These are phyloP conservation scores for Hassar affinis DNA, from an alignment of 2,113 vertebrate genomes.

Conservation along the genomic window DNA sequence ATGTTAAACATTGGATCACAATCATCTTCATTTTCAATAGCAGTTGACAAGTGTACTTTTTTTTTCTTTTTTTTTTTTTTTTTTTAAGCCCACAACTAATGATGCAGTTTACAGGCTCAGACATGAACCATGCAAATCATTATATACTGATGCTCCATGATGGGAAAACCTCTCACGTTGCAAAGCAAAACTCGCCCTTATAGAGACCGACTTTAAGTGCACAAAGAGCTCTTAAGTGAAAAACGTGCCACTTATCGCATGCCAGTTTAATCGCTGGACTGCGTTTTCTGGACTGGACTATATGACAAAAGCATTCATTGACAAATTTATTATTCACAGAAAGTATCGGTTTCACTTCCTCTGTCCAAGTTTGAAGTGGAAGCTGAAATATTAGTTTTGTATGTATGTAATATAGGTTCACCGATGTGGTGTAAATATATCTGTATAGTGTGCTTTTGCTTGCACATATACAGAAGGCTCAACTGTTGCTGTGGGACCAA, in stretches of 20 bases:
- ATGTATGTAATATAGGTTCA: conserved; percentile 51
- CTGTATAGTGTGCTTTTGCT: conserved; percentile 30
- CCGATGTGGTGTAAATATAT: conserved; percentile 40
- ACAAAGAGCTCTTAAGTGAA: background rate
- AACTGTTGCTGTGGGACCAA: conserved; percentile 54
- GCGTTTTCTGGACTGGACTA: background rate
- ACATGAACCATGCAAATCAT: conserved; percentile 28
- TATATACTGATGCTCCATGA: conserved; percentile 26
- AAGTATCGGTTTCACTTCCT: conserved; percentile 5
- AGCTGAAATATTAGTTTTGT: conserved; percentile 41
- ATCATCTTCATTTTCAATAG: background rate
- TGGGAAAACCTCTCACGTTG: conserved; percentile 8
- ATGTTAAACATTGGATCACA: background rate
- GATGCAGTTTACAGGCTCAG: conserved; percentile 23
- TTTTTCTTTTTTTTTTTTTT: background rate
- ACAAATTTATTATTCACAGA: background rate
- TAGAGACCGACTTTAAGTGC: conserved; percentile 8
- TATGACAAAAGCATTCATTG: background rate
- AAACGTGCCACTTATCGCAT: background rate
- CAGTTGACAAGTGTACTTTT: conserved; percentile 8
- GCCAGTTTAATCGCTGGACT: background rate
- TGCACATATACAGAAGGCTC: conserved; percentile 45
- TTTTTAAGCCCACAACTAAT: background rate
- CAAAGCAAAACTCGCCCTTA: conserved; percentile 9
- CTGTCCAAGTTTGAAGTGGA: conserved; percentile 8